A percentile compares a stretch with the other conserved stretches of the same genome.
These are phyloP conservation scores for Lycia hirtaria DNA, from an alignment of 2,888 invertebrate species.

Conservation along the genomic window DNA sequence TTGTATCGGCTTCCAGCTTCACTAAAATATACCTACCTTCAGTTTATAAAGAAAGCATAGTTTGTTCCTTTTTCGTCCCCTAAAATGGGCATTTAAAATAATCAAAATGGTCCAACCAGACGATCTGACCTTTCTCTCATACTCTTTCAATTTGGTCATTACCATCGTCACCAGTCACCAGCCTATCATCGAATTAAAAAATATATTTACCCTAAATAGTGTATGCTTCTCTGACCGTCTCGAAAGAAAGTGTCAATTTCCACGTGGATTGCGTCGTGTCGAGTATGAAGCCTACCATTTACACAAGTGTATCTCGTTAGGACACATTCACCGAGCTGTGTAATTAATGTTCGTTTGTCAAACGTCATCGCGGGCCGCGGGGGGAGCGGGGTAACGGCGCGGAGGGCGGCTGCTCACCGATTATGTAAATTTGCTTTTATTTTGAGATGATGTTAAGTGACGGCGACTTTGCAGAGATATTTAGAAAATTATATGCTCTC, in stretches of 20 bases:
- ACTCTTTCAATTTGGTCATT: no score
- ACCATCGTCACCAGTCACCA: no score
- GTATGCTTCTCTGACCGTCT: not conserved
- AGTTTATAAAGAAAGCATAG: no score
- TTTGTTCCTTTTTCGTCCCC: no score
- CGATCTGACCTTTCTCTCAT: no score
- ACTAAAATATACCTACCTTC: no score
- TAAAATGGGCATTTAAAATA: no score
- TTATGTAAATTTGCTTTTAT: conserved; percentile 37
- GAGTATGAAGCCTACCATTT: conserved; percentile 43
- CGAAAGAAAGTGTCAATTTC: conserved; percentile 6
- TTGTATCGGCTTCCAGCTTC: no score
- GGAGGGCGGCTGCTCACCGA: conserved; percentile 47
- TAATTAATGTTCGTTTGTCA: conserved; percentile 54
- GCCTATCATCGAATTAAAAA: no score
- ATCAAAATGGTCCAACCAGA: no score
- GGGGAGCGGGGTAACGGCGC: conserved; percentile 45
- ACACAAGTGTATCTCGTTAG: conserved; percentile 61
- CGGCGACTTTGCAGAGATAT: not conserved
- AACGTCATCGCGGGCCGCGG: conserved; percentile 43
- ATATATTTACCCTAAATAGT: no score
- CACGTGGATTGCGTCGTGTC: conserved; percentile 7
- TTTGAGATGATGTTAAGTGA: conserved; percentile 19
- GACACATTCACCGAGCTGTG: conserved; percentile 58
- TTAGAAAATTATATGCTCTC: no score